Percentiles rank a stretch among this genome's conserved stretches.
Conservation (phyloP, 2,797 vertebrate genomes). For the Mormyrops boulengeri region DNA sequence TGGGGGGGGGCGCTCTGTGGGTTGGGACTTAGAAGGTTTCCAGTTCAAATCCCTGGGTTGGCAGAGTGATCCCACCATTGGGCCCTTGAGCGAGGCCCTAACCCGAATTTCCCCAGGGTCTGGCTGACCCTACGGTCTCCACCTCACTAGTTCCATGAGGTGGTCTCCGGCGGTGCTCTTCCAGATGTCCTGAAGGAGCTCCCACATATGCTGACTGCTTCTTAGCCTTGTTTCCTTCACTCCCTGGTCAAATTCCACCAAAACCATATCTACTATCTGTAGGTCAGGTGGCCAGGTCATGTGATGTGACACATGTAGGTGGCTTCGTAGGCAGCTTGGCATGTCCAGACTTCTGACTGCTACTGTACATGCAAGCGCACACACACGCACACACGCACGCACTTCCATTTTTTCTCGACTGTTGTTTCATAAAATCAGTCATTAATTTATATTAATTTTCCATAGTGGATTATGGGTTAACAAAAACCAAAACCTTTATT, state of each 20-base stretch:
- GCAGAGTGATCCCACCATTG: not conserved
- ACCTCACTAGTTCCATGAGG: not conserved
- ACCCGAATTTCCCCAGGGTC: not conserved
- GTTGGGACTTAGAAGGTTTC: not conserved
- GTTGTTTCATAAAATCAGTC: not conserved
- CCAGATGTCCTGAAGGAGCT: not conserved
- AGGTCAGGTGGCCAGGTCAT: not conserved
- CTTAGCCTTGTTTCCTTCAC: not conserved
- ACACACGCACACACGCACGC: not conserved
- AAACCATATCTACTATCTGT: not conserved
- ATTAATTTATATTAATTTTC: not conserved
- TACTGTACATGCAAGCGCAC: not conserved
- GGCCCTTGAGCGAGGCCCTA: not conserved
- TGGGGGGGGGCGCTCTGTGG: not conserved
- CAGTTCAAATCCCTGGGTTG: not conserved
- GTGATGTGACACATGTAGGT: not conserved
- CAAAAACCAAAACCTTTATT: not conserved
- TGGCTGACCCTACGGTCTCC: not conserved
- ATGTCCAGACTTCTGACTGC: not conserved
- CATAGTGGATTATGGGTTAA: not conserved
- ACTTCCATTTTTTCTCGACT: not conserved
- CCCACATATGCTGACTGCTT: not conserved
- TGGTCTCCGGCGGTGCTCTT: not conserved
- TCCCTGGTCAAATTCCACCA: not conserved
- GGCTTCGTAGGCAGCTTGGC: not conserved